Evolutionary conservation across 2,797 vertebrate species (phyloP).

Genomic region (Neosalanx taihuensis): DNA sequence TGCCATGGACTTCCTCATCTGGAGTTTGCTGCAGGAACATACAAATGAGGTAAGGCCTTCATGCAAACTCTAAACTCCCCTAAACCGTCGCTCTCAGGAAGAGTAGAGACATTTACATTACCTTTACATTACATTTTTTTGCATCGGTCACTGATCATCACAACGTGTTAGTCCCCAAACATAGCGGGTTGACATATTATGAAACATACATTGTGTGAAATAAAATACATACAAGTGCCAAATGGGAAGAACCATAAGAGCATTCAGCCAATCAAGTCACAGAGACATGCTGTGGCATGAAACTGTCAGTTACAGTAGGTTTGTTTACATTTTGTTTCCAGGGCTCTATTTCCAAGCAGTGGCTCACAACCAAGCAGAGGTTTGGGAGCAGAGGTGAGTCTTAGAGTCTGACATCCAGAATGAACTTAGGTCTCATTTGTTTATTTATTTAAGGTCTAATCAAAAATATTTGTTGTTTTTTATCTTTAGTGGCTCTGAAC

Average conservation of each 20-base stretch:
- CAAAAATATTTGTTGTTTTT: neutral
- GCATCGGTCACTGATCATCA: no score
- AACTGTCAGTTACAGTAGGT: neutral
- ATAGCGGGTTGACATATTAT: no score
- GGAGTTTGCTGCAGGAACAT: conserved; percentile 19
- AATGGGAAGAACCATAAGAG: no score
- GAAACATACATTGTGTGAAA: no score
- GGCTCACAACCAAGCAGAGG: conserved; percentile 16
- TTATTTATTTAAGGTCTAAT: neutral
- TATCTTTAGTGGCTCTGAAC: conserved; percentile 5
- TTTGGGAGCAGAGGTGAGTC: conserved; percentile 27
- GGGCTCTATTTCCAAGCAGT: conserved; percentile 4
- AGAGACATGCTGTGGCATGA: neutral
- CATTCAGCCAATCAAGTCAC: no score
- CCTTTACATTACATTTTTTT: no score
- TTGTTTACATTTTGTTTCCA: conserved; percentile 3
- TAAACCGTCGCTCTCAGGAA: no score
- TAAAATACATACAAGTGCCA: no score
- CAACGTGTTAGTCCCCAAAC: no score
- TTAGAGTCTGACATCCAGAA: neutral
- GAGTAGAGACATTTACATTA: no score
- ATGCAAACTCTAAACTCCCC: neutral
- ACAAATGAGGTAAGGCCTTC: conserved; percentile 20
- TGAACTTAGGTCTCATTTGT: neutral
- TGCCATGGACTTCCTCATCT: conserved; percentile 40